Conservation (phyloP, 2,113 vertebrate species). For the Gobio gobio region DNA sequence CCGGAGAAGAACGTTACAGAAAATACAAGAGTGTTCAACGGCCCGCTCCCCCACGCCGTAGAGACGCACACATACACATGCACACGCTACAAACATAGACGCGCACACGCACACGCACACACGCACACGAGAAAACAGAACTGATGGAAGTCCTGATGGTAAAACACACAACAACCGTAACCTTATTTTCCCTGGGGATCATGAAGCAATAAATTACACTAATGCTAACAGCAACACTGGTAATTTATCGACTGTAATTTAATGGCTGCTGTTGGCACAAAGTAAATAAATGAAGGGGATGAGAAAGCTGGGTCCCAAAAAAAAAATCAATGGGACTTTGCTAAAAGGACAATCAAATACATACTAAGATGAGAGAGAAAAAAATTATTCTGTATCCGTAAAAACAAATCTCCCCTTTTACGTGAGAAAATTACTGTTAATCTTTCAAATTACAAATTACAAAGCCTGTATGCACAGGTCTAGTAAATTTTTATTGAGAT, state of each 20-base stretch:
- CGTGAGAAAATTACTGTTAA: conserved; percentile 28
- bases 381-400: not conserved
- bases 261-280: conserved; percentile 84
- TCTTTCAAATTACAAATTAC: conserved; percentile 13
- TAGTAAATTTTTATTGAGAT: conserved; percentile 70
- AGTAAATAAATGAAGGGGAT: conserved; percentile 67
- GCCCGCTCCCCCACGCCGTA: conserved; percentile 66
- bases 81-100: conserved; percentile 36
- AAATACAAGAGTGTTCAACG: conserved; percentile 88
- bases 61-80: conserved; percentile 52
- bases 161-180: conserved; percentile 62
- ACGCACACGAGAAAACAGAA: conserved; percentile 51
- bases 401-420: conserved; percentile 13
- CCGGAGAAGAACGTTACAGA: conserved; percentile 84
- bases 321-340: conserved; percentile 70
- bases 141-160: conserved; percentile 46
- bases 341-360: conserved; percentile 85
- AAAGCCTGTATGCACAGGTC: conserved; percentile 47
- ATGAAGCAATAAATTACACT: conserved; percentile 92
- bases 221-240: conserved; percentile 74
- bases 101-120: conserved; percentile 33
- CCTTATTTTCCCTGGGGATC: conserved; percentile 82
- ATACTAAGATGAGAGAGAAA: conserved; percentile 16
- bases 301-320: conserved; percentile 40
- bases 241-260: conserved; percentile 86